Evolutionary conservation across 2,797 vertebrate species (phyloP).

Genomic region (Margarornis squamiger): DNA sequence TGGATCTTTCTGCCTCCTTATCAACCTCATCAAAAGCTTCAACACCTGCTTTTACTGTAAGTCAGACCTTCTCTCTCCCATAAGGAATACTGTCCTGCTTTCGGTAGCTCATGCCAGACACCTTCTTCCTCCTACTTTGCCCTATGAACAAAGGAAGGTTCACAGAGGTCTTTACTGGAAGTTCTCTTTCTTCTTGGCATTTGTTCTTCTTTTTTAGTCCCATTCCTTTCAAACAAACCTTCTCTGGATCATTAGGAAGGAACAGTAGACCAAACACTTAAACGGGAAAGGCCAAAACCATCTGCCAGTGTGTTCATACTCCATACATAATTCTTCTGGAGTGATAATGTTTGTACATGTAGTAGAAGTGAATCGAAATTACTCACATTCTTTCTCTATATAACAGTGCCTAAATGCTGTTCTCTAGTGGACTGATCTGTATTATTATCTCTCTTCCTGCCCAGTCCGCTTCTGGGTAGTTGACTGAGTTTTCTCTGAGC

Average conservation of each 20-base stretch:
- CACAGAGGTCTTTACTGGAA: not conserved
- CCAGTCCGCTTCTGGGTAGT: fast-evolving
- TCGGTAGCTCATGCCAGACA: not conserved
- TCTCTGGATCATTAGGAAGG: not conserved
- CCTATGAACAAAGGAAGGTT: not conserved
- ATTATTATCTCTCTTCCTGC: not conserved
- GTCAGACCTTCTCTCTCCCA: not conserved
- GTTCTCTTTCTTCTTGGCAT: not conserved
- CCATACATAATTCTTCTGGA: not conserved
- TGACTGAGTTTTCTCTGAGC: not conserved
- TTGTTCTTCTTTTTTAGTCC: not conserved
- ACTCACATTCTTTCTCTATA: not conserved
- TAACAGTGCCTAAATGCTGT: not conserved
- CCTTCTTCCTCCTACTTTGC: not conserved
- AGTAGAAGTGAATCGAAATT: not conserved
- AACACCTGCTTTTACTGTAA: not conserved
- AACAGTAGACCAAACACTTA: not conserved
- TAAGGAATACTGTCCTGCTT: not conserved
- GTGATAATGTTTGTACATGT: not conserved
- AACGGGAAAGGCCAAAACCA: not conserved
- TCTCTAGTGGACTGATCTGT: not conserved
- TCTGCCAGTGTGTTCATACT: not conserved
- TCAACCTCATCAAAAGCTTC: not conserved
- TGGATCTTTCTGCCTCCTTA: not conserved
- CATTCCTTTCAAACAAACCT: not conserved